Conservation (phyloP, 2,888 invertebrate species). For the Melipona bicolor region DNA sequence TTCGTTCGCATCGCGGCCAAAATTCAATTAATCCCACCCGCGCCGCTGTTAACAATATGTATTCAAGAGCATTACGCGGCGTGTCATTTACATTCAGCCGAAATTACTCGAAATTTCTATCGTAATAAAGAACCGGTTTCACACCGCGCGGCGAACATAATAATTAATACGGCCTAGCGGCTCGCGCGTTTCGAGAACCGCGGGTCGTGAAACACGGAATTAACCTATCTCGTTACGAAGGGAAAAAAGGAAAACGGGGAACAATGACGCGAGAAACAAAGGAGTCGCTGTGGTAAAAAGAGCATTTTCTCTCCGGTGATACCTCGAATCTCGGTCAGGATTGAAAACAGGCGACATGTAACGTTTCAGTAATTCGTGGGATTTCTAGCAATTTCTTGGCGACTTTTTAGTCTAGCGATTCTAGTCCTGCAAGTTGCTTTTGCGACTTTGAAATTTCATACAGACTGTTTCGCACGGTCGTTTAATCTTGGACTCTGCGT, state of each 20-base stretch:
- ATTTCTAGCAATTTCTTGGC: no score
- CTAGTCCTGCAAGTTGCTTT: no score
- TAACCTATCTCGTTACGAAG: not conserved
- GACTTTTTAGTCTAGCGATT: no score
- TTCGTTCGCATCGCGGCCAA: not conserved
- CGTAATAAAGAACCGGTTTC: conserved; percentile 24
- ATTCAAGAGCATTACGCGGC: conserved; percentile 11
- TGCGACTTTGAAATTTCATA: no score
- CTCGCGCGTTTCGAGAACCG: not conserved
- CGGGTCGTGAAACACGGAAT: not conserved
- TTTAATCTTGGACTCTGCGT: no score
- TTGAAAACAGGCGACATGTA: not conserved
- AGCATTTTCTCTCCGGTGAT: not conserved
- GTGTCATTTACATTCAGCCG: conserved; percentile 30
- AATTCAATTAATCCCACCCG: conserved; percentile 25
- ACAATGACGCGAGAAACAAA: not conserved
- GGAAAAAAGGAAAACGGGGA: no score
- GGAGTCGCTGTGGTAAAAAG: not conserved
- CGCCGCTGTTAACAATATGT: conserved; percentile 27
- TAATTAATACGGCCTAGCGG: conserved; percentile 29
- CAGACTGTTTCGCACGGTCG: no score
- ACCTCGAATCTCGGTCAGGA: not conserved
- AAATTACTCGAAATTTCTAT: conserved; percentile 38
- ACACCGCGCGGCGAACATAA: not conserved
- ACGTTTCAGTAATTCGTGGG: not conserved